Base-by-base conservation (phyloP, 1,140 invertebrate species). In the Tigriopus japonicus region DNA sequence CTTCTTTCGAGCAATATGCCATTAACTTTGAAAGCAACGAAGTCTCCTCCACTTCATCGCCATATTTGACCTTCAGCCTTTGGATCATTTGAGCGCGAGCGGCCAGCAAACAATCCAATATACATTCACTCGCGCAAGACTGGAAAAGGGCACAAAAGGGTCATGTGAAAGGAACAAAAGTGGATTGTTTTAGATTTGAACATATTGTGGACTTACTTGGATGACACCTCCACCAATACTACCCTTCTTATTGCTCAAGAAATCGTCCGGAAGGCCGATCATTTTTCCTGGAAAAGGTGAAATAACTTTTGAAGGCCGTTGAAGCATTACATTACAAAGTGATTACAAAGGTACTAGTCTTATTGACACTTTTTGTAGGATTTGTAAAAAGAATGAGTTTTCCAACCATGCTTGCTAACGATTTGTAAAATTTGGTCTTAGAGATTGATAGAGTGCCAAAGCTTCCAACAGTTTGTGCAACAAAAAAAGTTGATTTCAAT, bases 121-220 rank as follows among this genome's bases (percentile, higher is more conserved):
- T 82, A 69, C 95, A 97, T 73, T 98, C 95, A 67, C 91, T 96
- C 0, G 95, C 95, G 1, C 91, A 97, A 41, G 91, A 87, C 91
- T 98, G 67, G 51, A 68, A 60, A 28, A 28, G n/a, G 6, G 6
- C 15, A 62, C 12, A 19, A 14, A 60, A 23, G 17, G 9, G 0
- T 59, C 0, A 62, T 24, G n/a, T 3, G 43, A 12, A 3, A 41
- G 14, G 51, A 14, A 28, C 6, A 49, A 15, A 15, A 21, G 14
- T 21, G 12, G 15, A 19, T 6, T 15, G 14, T 58, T 45, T 42
- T 56, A 15, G 15, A 15, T n/a, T 58, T 43, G 21, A 21, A 13
- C 42, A 12, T 43, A 12, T 43, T 43, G 10, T 43, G 28, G 23
- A n/a, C 28, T 67, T 66, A 76, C 76, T 80, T 94, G 87, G 65